Evolutionary conservation across 2,113 vertebrate genomes (phyloP).

Genomic region (Scalopus aquaticus): DNA sequence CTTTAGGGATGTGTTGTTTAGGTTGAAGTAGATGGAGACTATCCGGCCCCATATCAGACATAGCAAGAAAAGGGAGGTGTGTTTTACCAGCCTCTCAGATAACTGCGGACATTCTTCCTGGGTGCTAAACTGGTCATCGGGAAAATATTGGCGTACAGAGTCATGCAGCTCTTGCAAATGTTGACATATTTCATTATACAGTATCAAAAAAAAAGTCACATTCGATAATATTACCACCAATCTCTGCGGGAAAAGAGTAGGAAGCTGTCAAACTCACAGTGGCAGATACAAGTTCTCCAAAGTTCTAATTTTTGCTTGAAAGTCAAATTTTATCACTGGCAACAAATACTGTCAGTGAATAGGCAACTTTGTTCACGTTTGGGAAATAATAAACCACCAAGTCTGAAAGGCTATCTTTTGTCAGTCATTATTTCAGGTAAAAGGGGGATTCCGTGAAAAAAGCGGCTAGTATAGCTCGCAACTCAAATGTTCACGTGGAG

Average conservation of each 20-base stretch:
- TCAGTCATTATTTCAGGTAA: neutral
- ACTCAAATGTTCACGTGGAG: rapidly evolving
- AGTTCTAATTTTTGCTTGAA: conserved; percentile 46
- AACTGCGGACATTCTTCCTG: neutral
- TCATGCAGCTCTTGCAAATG: neutral
- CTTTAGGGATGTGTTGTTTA: rapidly evolving
- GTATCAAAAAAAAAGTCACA: neutral
- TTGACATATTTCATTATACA: neutral
- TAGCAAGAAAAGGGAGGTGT: neutral
- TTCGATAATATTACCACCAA: neutral
- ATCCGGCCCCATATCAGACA: rapidly evolving
- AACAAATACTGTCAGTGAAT: conserved; percentile 38
- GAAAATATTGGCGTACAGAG: neutral
- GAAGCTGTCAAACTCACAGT: conserved; percentile 44
- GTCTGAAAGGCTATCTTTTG: neutral
- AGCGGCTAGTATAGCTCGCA: rapidly evolving
- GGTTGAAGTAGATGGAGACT: neutral
- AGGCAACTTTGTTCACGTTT: neutral
- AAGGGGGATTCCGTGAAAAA: neutral
- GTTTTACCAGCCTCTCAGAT: neutral
- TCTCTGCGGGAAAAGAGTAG: neutral
- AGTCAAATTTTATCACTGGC: conserved; percentile 53
- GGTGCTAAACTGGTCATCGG: neutral
- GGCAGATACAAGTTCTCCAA: conserved; percentile 42
- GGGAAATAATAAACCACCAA: neutral